Conservation (phyloP, 2,113 vertebrate genomes). For the Phaethon lepturus region DNA sequence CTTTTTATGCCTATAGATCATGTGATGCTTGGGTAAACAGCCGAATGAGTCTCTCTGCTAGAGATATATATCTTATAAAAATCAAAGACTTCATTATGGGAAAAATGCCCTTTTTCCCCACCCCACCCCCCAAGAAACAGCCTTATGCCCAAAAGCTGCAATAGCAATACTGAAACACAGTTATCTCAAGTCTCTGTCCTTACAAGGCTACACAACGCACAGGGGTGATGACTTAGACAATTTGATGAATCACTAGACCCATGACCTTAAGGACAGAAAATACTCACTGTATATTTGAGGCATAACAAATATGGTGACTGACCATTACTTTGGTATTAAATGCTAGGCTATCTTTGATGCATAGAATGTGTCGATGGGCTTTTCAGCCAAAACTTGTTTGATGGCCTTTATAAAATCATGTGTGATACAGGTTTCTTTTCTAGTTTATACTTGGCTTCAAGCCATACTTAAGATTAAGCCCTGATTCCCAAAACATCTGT, state of each 20-base stretch:
- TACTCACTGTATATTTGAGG: not conserved
- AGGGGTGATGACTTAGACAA: not conserved
- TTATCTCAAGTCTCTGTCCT: not conserved
- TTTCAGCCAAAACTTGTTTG: not conserved
- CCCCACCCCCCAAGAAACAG: not conserved
- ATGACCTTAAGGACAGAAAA: not conserved
- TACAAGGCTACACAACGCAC: not conserved
- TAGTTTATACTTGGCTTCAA: not conserved
- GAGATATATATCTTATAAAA: not conserved
- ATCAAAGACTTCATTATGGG: not conserved
- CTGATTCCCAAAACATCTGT: not conserved
- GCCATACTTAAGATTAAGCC: not conserved
- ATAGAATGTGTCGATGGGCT: not conserved
- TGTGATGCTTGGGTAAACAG: not conserved
- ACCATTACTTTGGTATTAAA: not conserved
- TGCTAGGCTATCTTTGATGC: not conserved
- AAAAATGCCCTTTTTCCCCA: not conserved
- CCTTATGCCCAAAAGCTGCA: not conserved
- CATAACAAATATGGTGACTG: not conserved
- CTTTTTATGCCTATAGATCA: not conserved
- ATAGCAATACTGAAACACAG: not conserved
- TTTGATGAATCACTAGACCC: not conserved
- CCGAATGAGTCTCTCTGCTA: not conserved
- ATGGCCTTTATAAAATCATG: not conserved
- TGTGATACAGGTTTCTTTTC: not conserved